Percentiles rank a stretch among this genome's conserved stretches.
phyloP scores from a whole-genome alignment of 1,140 invertebrate genomes.

The Hetaerina americana region DNA sequence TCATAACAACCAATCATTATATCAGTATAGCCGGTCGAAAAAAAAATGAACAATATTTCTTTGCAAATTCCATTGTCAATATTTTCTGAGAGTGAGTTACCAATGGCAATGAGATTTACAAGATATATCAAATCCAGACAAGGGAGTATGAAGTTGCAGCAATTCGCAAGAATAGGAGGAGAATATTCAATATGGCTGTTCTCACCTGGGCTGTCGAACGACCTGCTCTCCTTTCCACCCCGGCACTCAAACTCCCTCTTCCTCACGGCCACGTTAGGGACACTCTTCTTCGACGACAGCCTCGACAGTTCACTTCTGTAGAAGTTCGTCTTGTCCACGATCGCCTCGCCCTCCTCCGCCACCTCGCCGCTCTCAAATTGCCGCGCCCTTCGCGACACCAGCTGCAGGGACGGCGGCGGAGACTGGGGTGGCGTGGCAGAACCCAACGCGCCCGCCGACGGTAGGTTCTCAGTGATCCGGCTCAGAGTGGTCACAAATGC shows the following conservation, averaged over 20 bases:
- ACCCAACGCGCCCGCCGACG: conserved; percentile 27
- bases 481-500: conserved; percentile 43
- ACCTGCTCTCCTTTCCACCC: conserved; percentile 30
- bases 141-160: no score
- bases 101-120: no score
- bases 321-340: conserved; percentile 46
- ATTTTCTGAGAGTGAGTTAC: no score
- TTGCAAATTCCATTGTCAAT: no score
- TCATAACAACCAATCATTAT: no score
- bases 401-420: conserved; percentile 26
- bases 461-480: conserved; percentile 46
- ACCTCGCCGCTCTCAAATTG: conserved; percentile 52
- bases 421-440: conserved; percentile 26
- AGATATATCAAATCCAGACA: no score
- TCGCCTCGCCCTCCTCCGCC: conserved; percentile 37
- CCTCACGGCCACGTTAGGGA: conserved; percentile 57
- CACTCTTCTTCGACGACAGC: conserved; percentile 49
- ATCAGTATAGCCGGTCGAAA: no score
- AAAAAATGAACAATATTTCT: no score
- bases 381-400: conserved; percentile 53
- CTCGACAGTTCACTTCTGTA: conserved; percentile 59
- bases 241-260: conserved; percentile 59
- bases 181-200: background rate
- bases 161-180: no score
- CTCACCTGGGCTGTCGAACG: conserved; percentile 31